These are phyloP conservation scores for Phortica variegata DNA, from an alignment of 1,140 invertebrate genomes.

Conservation along the genomic window DNA sequence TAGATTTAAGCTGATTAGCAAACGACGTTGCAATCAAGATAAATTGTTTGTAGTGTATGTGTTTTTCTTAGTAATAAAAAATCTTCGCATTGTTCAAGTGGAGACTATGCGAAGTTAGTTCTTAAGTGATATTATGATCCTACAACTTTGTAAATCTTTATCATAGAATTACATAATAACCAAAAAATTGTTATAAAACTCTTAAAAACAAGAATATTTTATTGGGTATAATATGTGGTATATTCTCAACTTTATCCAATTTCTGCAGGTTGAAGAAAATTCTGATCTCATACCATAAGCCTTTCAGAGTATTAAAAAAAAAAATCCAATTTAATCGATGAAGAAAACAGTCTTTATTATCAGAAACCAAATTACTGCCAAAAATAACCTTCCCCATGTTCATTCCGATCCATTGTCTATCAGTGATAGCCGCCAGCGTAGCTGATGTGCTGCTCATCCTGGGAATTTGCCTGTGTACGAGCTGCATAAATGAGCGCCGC, in stretches of 20 bases:
- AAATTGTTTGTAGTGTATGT: slow-evolving; percentile 38
- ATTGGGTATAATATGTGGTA: too few species aligned
- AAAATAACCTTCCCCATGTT: too few species aligned
- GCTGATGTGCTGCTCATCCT: slow-evolving; percentile 33
- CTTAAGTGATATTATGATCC: too few species aligned
- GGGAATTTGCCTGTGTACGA: slow-evolving; percentile 15
- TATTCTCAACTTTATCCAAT: too few species aligned
- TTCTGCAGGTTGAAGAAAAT: too few species aligned
- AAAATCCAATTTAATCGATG: slow-evolving; percentile 18
- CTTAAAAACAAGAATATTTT: slow-evolving; percentile 23
- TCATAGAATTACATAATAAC: slow-evolving; percentile 24
- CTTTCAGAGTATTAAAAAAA: slow-evolving; percentile 5
- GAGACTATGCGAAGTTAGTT: too few species aligned
- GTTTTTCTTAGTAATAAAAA: slow-evolving; percentile 29
- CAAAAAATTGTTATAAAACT: slow-evolving; percentile 31
- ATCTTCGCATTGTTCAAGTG: too few species aligned
- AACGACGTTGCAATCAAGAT: too few species aligned
- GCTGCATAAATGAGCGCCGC: slow-evolving; percentile 48
- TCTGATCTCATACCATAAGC: too few species aligned
- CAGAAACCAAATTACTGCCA: not conserved
- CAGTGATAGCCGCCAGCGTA: slow-evolving; percentile 21
- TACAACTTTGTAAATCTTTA: too few species aligned
- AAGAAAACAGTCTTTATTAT: slow-evolving; percentile 29
- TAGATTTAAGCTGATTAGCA: slow-evolving; percentile 40
- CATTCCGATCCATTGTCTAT: too few species aligned